A percentile compares a stretch with the other conserved stretches of the same genome.
These are phyloP conservation scores for human (Homo sapiens) DNA, from an alignment of 2,113 vertebrate genomes.

Conservation along the genomic window DNA sequence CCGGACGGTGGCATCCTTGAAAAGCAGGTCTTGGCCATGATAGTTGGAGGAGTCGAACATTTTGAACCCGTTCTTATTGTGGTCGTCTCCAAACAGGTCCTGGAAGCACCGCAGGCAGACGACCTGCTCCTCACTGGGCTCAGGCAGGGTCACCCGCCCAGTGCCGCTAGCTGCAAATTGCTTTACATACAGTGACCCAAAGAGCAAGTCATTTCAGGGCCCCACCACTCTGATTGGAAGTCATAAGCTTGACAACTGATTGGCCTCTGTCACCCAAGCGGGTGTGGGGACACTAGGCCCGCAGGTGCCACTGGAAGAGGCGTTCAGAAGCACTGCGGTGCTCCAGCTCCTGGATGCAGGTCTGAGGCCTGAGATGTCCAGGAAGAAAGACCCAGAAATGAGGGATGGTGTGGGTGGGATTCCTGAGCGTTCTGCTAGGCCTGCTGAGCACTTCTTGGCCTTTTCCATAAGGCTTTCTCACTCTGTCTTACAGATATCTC, in stretches of 20 bases:
- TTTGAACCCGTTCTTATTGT: constrained; percentile 84
- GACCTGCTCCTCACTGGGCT: neutral
- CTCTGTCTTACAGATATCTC: neutral
- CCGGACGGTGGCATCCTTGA: constrained; percentile 91
- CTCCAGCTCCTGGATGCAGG: neutral
- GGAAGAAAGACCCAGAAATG: neutral
- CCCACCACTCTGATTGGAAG: neutral
- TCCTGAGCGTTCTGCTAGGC: neutral
- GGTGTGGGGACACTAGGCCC: neutral
- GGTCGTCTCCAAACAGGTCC: constrained; percentile 88
- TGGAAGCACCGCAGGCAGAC: constrained; percentile 71
- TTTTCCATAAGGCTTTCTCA: neutral
- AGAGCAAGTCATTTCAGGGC: neutral
- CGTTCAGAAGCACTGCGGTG: neutral
- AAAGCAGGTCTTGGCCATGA: constrained; percentile 90
- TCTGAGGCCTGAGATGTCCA: neutral
- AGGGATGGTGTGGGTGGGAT: accelerated
- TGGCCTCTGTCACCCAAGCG: neutral
- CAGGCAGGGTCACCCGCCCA: accelerated
- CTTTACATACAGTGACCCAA: neutral
- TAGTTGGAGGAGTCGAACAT: constrained; percentile 95
- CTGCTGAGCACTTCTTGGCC: neutral
- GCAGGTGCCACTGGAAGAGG: neutral
- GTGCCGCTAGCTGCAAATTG: accelerated
- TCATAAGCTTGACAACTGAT: neutral